Conservation (phyloP, 2,113 vertebrate species). For the Chaenogobius annularis region DNA sequence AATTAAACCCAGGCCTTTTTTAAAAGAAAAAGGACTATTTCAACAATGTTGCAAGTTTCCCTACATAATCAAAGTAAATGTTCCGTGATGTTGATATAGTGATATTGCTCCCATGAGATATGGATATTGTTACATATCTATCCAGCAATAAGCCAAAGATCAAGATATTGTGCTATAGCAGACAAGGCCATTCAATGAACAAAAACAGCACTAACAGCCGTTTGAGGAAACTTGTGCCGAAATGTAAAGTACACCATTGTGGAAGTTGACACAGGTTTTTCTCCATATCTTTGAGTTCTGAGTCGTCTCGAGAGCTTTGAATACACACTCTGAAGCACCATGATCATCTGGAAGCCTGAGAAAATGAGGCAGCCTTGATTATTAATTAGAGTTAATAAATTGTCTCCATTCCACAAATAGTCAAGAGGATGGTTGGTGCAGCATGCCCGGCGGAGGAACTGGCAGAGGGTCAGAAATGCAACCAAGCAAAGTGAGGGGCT, state of each 20-base stretch:
- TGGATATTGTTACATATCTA: not conserved
- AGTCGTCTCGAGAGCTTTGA: slow-evolving; percentile 12
- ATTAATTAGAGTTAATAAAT: slow-evolving; percentile 62
- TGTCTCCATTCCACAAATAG: slow-evolving; percentile 41
- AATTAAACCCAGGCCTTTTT: too few relatives aligned
- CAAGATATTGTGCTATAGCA: not conserved
- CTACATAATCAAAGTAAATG: not conserved
- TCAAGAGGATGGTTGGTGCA: slow-evolving; percentile 12
- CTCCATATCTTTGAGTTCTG: not conserved
- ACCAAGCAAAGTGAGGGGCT: not conserved
- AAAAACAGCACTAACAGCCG: not conserved
- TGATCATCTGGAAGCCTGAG: slow-evolving; percentile 36
- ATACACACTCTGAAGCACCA: slow-evolving; percentile 19
- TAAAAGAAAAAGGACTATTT: not conserved
- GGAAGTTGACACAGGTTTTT: not conserved
- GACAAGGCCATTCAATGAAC: not conserved
- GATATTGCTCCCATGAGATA: not conserved
- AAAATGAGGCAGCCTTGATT: slow-evolving; percentile 40
- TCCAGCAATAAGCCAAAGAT: not conserved
- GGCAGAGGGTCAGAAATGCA: slow-evolving; percentile 32
- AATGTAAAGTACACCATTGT: not conserved
- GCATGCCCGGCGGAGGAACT: slow-evolving; percentile 10
- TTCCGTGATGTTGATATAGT: not conserved
- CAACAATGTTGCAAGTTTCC: not conserved
- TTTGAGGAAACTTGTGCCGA: not conserved